These are phyloP conservation scores for Coendou prehensilis DNA, from an alignment of 2,797 vertebrate genomes.

Conservation along the genomic window DNA sequence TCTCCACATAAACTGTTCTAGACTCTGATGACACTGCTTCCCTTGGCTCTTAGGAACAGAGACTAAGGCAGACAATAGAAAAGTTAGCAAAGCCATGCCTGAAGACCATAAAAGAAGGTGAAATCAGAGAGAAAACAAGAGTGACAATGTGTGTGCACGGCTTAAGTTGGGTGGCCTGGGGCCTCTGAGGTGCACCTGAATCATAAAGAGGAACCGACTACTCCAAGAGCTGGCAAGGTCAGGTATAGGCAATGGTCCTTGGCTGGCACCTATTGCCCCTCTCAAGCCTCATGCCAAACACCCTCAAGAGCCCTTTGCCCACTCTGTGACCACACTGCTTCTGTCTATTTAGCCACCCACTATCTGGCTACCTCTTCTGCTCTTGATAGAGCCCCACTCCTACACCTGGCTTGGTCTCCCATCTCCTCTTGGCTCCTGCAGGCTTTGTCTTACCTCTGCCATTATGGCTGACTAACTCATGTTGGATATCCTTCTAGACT, in stretches of 20 bases:
- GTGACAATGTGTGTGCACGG: not conserved
- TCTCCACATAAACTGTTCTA: not conserved
- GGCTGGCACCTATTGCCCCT: not conserved
- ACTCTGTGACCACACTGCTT: not conserved
- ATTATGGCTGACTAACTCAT: not conserved
- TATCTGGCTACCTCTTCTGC: not conserved
- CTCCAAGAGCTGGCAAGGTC: not conserved
- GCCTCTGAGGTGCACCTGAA: not conserved
- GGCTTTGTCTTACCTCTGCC: not conserved
- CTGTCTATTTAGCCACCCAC: not conserved
- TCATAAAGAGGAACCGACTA: not conserved
- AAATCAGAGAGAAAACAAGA: not conserved
- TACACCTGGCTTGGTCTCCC: not conserved
- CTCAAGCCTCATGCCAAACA: not conserved
- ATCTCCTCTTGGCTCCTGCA: not conserved
- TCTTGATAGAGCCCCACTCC: not conserved
- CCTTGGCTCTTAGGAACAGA: not conserved
- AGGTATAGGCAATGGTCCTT: not conserved
- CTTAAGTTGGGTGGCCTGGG: not conserved
- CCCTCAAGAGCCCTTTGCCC: not conserved
- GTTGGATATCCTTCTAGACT: not conserved
- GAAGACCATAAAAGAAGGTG: not conserved
- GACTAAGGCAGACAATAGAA: not conserved
- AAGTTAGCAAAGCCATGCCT: not conserved
- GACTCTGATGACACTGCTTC: not conserved